Conservation (phyloP, 2,113 vertebrate species). For the Passer domesticus region DNA sequence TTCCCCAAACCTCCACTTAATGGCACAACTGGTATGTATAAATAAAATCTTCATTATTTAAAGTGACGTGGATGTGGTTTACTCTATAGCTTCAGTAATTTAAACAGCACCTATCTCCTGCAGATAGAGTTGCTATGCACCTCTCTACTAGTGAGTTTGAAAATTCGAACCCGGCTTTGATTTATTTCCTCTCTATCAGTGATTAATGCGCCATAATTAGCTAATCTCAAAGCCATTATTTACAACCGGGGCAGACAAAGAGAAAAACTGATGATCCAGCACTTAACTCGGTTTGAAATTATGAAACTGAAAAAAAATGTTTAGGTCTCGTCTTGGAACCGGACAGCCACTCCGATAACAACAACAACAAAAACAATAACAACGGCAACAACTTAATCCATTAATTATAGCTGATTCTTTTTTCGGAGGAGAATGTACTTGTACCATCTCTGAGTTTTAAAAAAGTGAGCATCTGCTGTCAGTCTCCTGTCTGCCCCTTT, state of each 20-base stretch:
- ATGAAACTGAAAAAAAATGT: slow-evolving; percentile 46
- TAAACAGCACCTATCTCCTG: slow-evolving; percentile 76
- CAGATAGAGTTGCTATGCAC: slow-evolving; percentile 71
- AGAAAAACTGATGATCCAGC: slow-evolving; percentile 73
- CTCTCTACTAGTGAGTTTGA: slow-evolving; percentile 58
- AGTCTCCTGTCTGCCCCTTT: background rate
- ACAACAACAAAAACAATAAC: background rate
- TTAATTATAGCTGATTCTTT: background rate
- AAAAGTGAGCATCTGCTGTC: background rate
- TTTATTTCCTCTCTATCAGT: slow-evolving; percentile 81
- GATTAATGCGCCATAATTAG: slow-evolving; percentile 85
- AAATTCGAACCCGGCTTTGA: slow-evolving; percentile 73
- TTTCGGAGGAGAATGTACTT: background rate
- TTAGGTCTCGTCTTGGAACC: background rate
- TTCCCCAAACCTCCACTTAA: slow-evolving; percentile 35
- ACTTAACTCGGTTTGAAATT: slow-evolving; percentile 70
- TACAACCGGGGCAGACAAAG: slow-evolving; percentile 75
- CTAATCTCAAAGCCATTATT: slow-evolving; percentile 84
- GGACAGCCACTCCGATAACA: background rate
- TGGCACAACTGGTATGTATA: slow-evolving; percentile 69
- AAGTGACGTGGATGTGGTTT: slow-evolving; percentile 74
- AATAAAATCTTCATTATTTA: slow-evolving; percentile 76
- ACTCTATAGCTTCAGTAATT: slow-evolving; percentile 74
- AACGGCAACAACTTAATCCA: background rate
- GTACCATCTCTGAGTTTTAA: background rate